These are phyloP conservation scores for Turnix velox DNA, from an alignment of 2,113 vertebrate genomes.

Conservation along the genomic window DNA sequence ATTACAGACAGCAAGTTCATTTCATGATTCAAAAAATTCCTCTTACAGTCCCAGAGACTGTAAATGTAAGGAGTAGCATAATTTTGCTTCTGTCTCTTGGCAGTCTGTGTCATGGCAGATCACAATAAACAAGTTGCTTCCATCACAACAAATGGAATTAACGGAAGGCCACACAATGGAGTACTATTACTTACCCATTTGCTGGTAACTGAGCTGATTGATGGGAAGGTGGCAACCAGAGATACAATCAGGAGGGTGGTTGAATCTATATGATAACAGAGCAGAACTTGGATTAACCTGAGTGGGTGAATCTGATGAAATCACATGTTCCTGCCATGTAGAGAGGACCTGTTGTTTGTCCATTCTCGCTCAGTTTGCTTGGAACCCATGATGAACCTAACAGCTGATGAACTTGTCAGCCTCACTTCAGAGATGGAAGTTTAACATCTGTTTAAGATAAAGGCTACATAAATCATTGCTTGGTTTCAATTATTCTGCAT, in stretches of 20 bases:
- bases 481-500: neutral
- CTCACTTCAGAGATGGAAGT: neutral
- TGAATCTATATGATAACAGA: neutral
- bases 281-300: neutral
- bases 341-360: neutral
- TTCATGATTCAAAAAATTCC: neutral
- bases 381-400: neutral
- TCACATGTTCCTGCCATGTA: neutral
- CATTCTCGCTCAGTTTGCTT: neutral
- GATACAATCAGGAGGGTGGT: neutral
- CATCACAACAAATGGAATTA: neutral
- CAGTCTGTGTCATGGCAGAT: neutral
- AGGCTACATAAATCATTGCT: neutral
- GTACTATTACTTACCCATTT: neutral
- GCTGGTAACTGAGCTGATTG: neutral
- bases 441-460: neutral
- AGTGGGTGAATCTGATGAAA: neutral
- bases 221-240: neutral
- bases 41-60: neutral
- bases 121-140: neutral
- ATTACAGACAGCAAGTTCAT: neutral
- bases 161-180: neutral
- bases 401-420: neutral
- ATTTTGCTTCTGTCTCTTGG: neutral
- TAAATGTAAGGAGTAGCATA: neutral